These are phyloP conservation scores for Drosophila anomalata DNA, from an alignment of 2,888 invertebrate species.

Conservation along the genomic window DNA sequence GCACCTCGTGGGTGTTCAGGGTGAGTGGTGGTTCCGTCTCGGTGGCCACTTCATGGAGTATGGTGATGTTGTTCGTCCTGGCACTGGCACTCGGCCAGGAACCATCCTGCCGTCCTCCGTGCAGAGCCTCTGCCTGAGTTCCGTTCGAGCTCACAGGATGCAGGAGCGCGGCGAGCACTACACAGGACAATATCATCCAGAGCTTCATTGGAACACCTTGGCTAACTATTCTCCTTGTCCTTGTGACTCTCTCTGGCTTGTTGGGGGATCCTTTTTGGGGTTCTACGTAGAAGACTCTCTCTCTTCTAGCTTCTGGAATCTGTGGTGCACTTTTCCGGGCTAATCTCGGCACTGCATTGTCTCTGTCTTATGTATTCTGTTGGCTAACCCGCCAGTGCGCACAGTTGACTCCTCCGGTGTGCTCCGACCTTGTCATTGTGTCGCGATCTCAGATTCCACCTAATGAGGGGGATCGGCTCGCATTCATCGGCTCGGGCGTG, in stretches of 20 bases:
- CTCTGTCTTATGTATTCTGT: conserved; percentile 22
- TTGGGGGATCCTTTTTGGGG: background rate
- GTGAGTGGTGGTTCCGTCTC: conserved; percentile 64
- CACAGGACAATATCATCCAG: background rate
- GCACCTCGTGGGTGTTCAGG: conserved; percentile 77
- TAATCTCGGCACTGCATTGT: conserved; percentile 23
- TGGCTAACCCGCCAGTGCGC: conserved; percentile 25
- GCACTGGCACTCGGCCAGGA: background rate
- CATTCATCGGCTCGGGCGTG: background rate
- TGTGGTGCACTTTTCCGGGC: conserved; percentile 1
- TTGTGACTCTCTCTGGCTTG: background rate
- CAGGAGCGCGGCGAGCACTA: background rate
- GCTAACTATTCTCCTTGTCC: background rate
- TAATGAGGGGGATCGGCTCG: background rate
- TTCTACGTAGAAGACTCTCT: background rate
- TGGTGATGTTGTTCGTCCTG: conserved; percentile 73
- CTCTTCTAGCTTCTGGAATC: conserved; percentile 1
- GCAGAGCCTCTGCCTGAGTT: conserved; percentile 12
- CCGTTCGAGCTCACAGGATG: conserved; percentile 6
- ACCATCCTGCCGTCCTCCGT: conserved; percentile 7
- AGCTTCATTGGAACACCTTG: background rate
- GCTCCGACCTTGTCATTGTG: conserved; percentile 31
- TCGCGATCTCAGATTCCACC: conserved; percentile 31
- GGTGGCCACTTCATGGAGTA: conserved; percentile 70
- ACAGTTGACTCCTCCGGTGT: conserved; percentile 22